phyloP scores from a whole-genome alignment of 2,888 invertebrate species.

The Slavum lentiscoides region DNA sequence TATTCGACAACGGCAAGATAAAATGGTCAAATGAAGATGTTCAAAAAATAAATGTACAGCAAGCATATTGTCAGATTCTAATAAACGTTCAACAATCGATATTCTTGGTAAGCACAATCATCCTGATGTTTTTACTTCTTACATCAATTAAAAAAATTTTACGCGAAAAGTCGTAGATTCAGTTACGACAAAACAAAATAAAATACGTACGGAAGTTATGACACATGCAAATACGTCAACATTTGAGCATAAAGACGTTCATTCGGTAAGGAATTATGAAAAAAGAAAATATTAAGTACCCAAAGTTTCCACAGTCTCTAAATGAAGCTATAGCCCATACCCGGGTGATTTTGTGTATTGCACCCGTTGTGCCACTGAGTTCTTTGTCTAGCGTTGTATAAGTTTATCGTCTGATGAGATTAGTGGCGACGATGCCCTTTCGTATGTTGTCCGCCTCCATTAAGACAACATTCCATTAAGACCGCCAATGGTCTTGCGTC shows the following conservation, averaged over 20 bases:
- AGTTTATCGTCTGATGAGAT: too few relatives aligned
- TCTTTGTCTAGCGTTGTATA: too few relatives aligned
- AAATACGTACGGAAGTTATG: conserved; percentile 1
- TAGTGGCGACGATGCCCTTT: too few relatives aligned
- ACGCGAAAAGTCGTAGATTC: background rate
- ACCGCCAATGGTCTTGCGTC: too few relatives aligned
- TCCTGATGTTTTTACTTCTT: background rate
- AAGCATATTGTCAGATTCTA: background rate
- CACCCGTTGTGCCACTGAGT: too few relatives aligned
- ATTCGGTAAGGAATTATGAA: background rate
- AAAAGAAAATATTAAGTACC: conserved; percentile 1
- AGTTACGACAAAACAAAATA: background rate
- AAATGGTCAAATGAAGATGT: background rate
- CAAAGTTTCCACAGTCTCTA: background rate
- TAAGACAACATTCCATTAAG: too few relatives aligned
- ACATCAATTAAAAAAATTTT: background rate
- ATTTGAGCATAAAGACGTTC: background rate
- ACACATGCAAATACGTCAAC: background rate
- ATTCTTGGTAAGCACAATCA: background rate
- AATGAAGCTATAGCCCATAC: background rate
- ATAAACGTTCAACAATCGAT: background rate
- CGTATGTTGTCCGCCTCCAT: too few relatives aligned
- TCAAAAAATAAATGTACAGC: conserved; percentile 2
- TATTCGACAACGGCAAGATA: background rate
- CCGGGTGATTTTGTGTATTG: too few relatives aligned